Conservation (phyloP, 2,888 invertebrate genomes). For the Eilema griseolum region DNA sequence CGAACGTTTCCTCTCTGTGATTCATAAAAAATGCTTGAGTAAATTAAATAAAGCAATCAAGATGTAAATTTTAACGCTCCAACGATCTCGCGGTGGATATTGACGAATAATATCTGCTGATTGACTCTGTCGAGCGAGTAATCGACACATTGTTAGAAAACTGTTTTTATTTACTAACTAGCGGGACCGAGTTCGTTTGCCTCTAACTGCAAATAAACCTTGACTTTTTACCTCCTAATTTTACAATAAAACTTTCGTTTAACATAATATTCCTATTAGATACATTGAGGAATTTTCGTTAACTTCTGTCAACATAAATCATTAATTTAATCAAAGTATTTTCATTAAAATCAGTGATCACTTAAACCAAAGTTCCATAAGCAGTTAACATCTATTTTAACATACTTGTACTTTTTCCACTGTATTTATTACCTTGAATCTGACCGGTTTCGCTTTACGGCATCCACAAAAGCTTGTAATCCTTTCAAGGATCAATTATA, state of each 20-base stretch:
- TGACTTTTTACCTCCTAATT: slow-evolving; percentile 60
- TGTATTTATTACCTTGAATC: too few relatives aligned
- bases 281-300: neutral
- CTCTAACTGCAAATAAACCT: slow-evolving; percentile 63
- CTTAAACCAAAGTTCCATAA: neutral
- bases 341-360: neutral
- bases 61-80: slow-evolving; percentile 69
- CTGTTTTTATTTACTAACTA: slow-evolving; percentile 68
- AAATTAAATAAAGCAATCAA: slow-evolving; percentile 83
- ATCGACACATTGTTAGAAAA: slow-evolving; percentile 70
- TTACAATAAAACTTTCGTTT: slow-evolving; percentile 56
- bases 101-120: slow-evolving; percentile 68
- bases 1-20: slow-evolving; percentile 55
- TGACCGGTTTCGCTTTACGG: too few relatives aligned
- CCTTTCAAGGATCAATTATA: too few relatives aligned
- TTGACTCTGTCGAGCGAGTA: slow-evolving; percentile 67
- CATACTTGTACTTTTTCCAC: too few relatives aligned
- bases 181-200: slow-evolving; percentile 78
- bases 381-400: neutral
- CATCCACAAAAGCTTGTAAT: too few relatives aligned
- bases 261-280: slow-evolving; percentile 42
- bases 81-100: slow-evolving; percentile 62
- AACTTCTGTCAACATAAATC: neutral
- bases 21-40: slow-evolving; percentile 59
- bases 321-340: neutral